A percentile compares a stretch with the other conserved stretches of the same genome.
These are phyloP conservation scores for Pseudopleuronectes americanus DNA, from an alignment of 2,797 vertebrate genomes.

Conservation along the genomic window DNA sequence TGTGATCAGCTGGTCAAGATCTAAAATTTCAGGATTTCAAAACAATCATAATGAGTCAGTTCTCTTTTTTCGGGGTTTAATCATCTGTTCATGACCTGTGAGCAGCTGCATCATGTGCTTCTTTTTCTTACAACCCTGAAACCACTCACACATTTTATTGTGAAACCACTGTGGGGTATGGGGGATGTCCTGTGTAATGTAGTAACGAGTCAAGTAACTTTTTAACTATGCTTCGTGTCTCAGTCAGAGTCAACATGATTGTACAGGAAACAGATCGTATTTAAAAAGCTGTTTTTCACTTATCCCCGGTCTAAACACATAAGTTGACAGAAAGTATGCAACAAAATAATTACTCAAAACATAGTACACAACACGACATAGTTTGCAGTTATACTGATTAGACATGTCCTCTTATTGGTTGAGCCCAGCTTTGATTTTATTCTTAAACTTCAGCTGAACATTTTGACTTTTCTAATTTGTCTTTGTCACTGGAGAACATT, in stretches of 20 bases:
- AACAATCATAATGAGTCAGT: conserved; percentile 43
- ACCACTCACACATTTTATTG: conserved; percentile 55
- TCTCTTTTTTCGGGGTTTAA: conserved; percentile 51
- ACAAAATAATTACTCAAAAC: too few relatives aligned
- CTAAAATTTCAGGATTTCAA: conserved; percentile 39
- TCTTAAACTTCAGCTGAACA: too few relatives aligned
- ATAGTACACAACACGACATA: too few relatives aligned
- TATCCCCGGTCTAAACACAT: too few relatives aligned
- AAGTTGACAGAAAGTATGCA: too few relatives aligned
- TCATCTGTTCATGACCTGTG: conserved; percentile 55
- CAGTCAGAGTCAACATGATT: neutral
- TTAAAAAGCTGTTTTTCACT: too few relatives aligned
- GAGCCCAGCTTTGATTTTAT: too few relatives aligned
- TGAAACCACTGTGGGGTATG: conserved; percentile 58
- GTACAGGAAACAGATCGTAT: too few relatives aligned
- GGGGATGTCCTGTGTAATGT: conserved; percentile 56
- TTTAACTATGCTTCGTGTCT: conserved; percentile 51
- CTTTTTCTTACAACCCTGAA: conserved; percentile 44
- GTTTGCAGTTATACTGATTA: too few relatives aligned
- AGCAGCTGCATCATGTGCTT: conserved; percentile 67
- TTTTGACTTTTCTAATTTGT: too few relatives aligned
- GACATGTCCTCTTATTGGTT: too few relatives aligned
- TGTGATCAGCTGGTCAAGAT: conserved; percentile 38
- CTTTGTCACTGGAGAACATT: too few relatives aligned
- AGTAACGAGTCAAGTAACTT: conserved; percentile 68